These are phyloP conservation scores for Sminthurides aquaticus DNA, from an alignment of 2,888 invertebrate species.

Conservation along the genomic window DNA sequence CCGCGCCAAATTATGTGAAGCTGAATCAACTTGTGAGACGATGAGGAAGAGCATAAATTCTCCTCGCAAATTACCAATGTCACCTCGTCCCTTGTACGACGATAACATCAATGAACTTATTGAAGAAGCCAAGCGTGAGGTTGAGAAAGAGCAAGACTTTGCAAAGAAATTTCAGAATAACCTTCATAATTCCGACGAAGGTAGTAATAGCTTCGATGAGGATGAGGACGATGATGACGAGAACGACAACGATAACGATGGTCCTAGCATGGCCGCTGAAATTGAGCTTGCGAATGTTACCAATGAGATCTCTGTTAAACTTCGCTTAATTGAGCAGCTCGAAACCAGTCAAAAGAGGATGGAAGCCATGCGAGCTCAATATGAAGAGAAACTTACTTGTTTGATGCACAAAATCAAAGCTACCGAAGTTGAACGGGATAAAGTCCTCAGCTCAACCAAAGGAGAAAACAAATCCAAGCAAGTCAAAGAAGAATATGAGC, in stretches of 20 bases:
- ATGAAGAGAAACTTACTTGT: conserved; percentile 81
- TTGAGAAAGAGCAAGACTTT: conserved; percentile 61
- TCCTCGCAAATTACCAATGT: conserved; percentile 5
- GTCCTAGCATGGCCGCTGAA: conserved; percentile 49
- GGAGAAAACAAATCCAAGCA: conserved; percentile 56
- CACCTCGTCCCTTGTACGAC: conserved; percentile 10
- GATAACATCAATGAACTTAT: conserved; percentile 50
- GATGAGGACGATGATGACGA: conserved; percentile 39
- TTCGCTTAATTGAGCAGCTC: conserved; percentile 85
- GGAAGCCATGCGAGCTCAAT: conserved; percentile 76
- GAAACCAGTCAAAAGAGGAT: conserved; percentile 81
- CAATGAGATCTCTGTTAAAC: conserved; percentile 89
- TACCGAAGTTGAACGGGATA: conserved; percentile 85
- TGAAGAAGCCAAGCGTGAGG: conserved; percentile 70
- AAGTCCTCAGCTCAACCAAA: conserved; percentile 15
- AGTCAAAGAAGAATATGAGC: conserved; percentile 81
- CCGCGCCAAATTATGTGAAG: conserved; percentile 77
- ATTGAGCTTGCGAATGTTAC: conserved; percentile 82
- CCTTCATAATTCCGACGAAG: conserved; percentile 45
- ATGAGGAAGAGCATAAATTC: conserved; percentile 52
- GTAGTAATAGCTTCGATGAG: conserved; percentile 33
- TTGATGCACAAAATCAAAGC: conserved; percentile 75
- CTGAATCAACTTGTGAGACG: conserved; percentile 70
- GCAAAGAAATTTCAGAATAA: conserved; percentile 46
- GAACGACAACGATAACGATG: conserved; percentile 45